Base-by-base conservation (phyloP, 1,140 invertebrate species). In the Macrotrachela quadricornifera region DNA sequence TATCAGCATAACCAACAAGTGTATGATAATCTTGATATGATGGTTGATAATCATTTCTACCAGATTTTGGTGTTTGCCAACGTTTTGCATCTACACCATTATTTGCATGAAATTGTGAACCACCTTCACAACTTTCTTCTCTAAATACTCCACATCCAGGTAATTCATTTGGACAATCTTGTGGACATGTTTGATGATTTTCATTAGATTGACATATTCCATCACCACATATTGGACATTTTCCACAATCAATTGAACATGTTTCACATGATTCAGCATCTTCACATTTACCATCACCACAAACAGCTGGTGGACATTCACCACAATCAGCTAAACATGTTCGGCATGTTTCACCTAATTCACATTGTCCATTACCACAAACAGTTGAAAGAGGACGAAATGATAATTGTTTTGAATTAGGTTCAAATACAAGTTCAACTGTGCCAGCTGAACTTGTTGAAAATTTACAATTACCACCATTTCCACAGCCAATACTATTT, bases 1-100 rank as follows among this genome's bases (percentile, higher is more conserved):
- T 53, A 16, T 53, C 51, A 21, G 51, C 51, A 47, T 47, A 53
- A 30, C 51, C 51, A 12, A 53, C 51, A 36, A 53, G 18, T 6
- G 45, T 17, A 47, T 53, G 45, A 48, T 53, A 53, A 42, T 53
- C 44, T 48, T 53, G 51, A 47, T 47, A 53, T 10, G 45, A 46
- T 15, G 44, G 15, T 43, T 47, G 46, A 39, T 53, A 53, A 43
- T 43, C 42, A 41, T 46, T 48, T 18, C 17, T 21, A 16, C 51
- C 51, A n/a, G 51, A 44, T 39, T 47, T 53, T 10, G 51, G 51
- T 41, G 51, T 53, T 47, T 53, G 51, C 51, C 51, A 53, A 46
- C 51, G 46, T n/a, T 44, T 36, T 16, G 40, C 39, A 10, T 39
- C 51, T 39, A 53, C 51, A 42, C 17, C 30, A 11, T 37, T 13